Conservation (phyloP, 2,888 invertebrate genomes). For the Heliothis peltigera region DNA sequence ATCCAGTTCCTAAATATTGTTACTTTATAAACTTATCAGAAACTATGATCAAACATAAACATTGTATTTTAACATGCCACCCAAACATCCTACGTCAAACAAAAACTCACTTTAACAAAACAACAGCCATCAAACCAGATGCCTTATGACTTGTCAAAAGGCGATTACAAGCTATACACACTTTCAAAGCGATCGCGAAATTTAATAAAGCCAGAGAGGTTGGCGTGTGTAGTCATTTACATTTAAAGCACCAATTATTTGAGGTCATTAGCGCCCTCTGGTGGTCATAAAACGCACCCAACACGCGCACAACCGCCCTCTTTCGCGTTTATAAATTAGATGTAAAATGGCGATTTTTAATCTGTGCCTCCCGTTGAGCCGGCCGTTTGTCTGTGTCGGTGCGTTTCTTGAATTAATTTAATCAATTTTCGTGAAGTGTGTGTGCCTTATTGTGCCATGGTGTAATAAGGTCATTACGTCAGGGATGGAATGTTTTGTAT, state of each 20-base stretch:
- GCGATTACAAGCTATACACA: conserved; percentile 59
- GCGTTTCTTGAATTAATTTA: conserved; percentile 59
- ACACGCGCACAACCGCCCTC: conserved; percentile 75
- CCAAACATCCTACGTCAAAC: conserved; percentile 8
- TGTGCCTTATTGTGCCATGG: conserved; percentile 24
- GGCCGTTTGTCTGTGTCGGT: conserved; percentile 62
- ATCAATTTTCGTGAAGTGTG: conserved; percentile 51
- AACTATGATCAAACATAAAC: background rate
- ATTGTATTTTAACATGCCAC: background rate
- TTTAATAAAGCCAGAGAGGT: conserved; percentile 85
- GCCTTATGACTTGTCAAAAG: conserved; percentile 52
- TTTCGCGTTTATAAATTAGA: conserved; percentile 86
- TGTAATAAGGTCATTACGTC: conserved; percentile 8
- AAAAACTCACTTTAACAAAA: conserved; percentile 32
- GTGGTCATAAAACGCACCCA: conserved; percentile 88
- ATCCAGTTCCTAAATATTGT: too few species aligned
- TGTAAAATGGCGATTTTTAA: conserved; percentile 85
- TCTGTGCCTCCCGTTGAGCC: conserved; percentile 69
- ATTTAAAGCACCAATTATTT: conserved; percentile 90
- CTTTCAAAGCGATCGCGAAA: conserved; percentile 73
- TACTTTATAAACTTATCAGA: too few species aligned
- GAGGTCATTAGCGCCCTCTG: conserved; percentile 89
- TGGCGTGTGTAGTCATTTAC: conserved; percentile 88
- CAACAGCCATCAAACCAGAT: conserved; percentile 38
- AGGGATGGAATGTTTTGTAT: background rate